phyloP scores from a whole-genome alignment of 2,888 invertebrate species.

The Stenoptilia bipunctidactyla region DNA sequence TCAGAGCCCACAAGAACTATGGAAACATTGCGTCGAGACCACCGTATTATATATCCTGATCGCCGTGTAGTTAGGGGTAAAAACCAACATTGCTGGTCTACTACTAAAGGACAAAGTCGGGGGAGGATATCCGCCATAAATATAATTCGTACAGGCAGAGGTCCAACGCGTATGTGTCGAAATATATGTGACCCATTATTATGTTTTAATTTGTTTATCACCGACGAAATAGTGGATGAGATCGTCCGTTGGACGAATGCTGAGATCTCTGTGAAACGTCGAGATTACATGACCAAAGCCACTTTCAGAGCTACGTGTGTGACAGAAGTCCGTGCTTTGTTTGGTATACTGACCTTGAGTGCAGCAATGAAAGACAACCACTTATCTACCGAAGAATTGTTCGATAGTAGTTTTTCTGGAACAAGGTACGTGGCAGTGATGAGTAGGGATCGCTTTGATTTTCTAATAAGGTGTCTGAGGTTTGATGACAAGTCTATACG shows the following conservation, averaged over 20 bases:
- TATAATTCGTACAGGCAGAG: too few species aligned
- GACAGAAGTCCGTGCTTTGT: slow-evolving; percentile 12
- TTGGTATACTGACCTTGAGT: slow-evolving; percentile 11
- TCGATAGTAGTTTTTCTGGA: slow-evolving; percentile 14
- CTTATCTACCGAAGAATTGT: slow-evolving; percentile 17
- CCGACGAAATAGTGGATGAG: slow-evolving; percentile 11
- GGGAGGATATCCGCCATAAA: too few species aligned
- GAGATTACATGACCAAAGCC: slow-evolving; percentile 5
- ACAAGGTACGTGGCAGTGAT: slow-evolving; percentile 14
- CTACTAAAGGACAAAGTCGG: too few species aligned
- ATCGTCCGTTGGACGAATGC: slow-evolving; percentile 11
- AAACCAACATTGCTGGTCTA: too few species aligned
- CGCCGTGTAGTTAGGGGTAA: too few species aligned
- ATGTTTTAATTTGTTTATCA: slow-evolving; percentile 11
- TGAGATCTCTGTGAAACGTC: slow-evolving; percentile 8
- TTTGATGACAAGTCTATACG: slow-evolving; percentile 14
- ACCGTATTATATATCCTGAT: too few species aligned
- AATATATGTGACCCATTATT: slow-evolving; percentile 6
- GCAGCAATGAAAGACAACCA: slow-evolving; percentile 17
- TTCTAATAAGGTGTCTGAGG: slow-evolving; percentile 12
- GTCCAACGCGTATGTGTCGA: too few species aligned
- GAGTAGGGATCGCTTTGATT: slow-evolving; percentile 13
- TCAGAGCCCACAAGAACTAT: too few species aligned
- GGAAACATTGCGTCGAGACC: too few species aligned
- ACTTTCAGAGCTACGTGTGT: slow-evolving; percentile 5